phyloP scores from a whole-genome alignment of 2,797 vertebrate species.

The Bradypodion pumilum region DNA sequence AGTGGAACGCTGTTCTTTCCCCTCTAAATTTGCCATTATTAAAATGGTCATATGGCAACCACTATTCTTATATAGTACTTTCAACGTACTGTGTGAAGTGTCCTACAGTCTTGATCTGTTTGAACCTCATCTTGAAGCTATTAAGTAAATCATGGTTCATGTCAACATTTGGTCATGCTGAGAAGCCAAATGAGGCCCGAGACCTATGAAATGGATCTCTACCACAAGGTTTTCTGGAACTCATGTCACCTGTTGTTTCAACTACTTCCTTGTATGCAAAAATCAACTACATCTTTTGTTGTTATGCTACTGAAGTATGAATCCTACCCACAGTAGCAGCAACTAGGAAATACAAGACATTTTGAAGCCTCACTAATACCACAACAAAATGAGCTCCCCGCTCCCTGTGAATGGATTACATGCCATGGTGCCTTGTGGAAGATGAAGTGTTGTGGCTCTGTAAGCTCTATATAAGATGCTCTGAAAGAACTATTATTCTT shows the following conservation, averaged over 20 bases:
- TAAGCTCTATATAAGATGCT: too few relatives aligned
- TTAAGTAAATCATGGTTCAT: background rate
- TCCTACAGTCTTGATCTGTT: background rate
- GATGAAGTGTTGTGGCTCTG: too few relatives aligned
- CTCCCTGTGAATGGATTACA: too few relatives aligned
- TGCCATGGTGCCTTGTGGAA: too few relatives aligned
- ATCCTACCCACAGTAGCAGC: background rate
- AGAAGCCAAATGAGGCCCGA: background rate
- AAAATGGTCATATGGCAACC: background rate
- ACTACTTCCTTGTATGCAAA: background rate
- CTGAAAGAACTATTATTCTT: too few relatives aligned
- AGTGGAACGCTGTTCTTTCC: constrained; percentile 34
- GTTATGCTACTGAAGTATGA: background rate
- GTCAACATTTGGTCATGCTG: background rate
- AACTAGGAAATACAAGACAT: background rate
- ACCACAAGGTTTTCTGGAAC: too few relatives aligned
- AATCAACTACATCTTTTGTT: background rate
- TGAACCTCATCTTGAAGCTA: background rate
- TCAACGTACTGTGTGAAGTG: background rate
- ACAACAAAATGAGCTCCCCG: background rate
- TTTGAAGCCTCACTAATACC: background rate
- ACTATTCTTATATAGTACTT: constrained; percentile 10
- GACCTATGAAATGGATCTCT: background rate
- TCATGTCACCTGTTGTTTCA: background rate
- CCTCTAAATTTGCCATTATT: background rate